Evolutionary conservation across 2,113 vertebrate species (phyloP), one percentile per base, ranked within the genome.

Genomic region (Monopterus albus): DNA sequence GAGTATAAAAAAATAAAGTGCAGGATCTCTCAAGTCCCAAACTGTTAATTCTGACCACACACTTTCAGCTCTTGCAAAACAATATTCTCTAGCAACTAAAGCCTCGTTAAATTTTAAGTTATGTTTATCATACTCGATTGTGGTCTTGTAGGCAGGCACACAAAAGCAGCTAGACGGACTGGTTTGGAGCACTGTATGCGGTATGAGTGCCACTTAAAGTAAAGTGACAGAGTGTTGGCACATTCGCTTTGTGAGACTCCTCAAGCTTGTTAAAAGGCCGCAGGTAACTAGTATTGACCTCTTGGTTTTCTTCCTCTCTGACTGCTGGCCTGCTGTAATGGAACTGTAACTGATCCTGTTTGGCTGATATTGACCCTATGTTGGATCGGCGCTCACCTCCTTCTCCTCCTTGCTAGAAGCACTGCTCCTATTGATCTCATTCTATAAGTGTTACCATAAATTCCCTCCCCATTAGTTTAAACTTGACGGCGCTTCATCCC

Each of bases 371-470:
- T 88, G 86, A 86, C 86, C 77, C 62, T 55, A 53, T 21, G n/a
- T 36, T 42, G 62, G 63, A 53, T 63, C 45, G 21, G 40, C 50
- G 15, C 42, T 40, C 52, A 42, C 73, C 65, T 56, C 23, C 73
- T 66, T 5, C 62, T 69, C 77, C 73, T 70, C 79, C 49, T 71
- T 42, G 33, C 75, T 89, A 58, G 68, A 86, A 76, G 81, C 56
- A 14, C 35, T 35, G 63, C 74, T 68, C 46, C 79, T 90, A 93
- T 93, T 87, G 91, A 93, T 92, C 84, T 72, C 77, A 83, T 87
- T 88, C 87, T 87, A 90, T 92, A 90, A 93, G 92, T 91, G 92
- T 93, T 92, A 85, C 91, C 89, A 92, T 93, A 92, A 93, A 92
- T 91, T 89, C 84, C 80, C 82, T 81, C 81, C 86, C 83, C 89